These are phyloP conservation scores for Typhlomys cinereus DNA, from an alignment of 2,113 vertebrate genomes.

Conservation along the genomic window DNA sequence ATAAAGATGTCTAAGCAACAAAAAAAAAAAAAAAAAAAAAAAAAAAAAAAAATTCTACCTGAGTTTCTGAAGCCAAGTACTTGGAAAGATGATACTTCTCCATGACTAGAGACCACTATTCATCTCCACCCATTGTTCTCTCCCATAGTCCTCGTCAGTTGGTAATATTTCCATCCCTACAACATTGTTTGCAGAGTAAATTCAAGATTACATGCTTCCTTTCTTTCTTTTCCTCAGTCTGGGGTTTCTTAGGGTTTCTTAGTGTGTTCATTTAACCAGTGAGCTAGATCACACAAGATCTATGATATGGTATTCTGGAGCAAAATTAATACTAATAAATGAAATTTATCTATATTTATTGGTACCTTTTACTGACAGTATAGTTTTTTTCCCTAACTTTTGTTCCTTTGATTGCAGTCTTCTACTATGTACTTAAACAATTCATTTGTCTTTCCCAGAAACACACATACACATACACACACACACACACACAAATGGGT, in stretches of 20 bases:
- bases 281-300: not conserved
- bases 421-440: not conserved
- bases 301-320: not conserved
- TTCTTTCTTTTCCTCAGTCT: conserved; percentile 16
- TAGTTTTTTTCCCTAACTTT: not conserved
- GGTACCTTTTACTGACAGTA: not conserved
- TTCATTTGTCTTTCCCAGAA: not conserved
- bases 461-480: no score
- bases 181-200: no score
- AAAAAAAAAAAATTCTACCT: no score
- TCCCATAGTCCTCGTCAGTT: no score
- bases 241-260: not conserved
- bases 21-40: no score
- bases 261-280: conserved; percentile 6
- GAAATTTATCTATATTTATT: conserved; percentile 12
- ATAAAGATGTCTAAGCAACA: no score
- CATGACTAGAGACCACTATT: no score
- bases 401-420: not conserved
- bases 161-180: no score
- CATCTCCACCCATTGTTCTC: no score
- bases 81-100: no score
- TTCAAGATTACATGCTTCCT: not conserved
- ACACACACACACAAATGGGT: no score
- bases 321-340: conserved; percentile 14
- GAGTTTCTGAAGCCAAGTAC: no score